Evolutionary conservation across 2,888 invertebrate genomes (phyloP).

Genomic region (Troides oblongomaculatus): DNA sequence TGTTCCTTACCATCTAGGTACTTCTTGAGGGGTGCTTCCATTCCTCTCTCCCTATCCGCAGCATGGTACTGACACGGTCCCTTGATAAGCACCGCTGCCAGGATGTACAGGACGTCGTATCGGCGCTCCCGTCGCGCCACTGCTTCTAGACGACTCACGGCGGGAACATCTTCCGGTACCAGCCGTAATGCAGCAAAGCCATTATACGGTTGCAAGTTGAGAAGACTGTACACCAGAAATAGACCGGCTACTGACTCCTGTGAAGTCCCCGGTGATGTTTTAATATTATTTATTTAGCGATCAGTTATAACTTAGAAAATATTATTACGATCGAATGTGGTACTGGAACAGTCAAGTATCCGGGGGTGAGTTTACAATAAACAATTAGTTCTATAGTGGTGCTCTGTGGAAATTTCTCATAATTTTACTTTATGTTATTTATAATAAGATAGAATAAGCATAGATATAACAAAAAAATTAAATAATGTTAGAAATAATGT

Average conservation of each 20-base stretch:
- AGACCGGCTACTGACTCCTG: constrained; percentile 63
- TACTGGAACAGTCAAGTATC: too few species aligned
- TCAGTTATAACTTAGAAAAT: too few species aligned
- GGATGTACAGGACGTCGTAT: constrained; percentile 57
- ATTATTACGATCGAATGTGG: too few species aligned
- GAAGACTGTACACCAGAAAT: constrained; percentile 59
- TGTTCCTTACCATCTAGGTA: constrained; percentile 57
- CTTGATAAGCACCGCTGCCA: constrained; percentile 52
- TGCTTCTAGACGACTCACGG: constrained; percentile 47
- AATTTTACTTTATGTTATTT: too few species aligned
- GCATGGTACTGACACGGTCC: constrained; percentile 56
- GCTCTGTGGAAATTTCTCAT: too few species aligned
- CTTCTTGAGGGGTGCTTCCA: constrained; percentile 54
- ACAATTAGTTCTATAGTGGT: too few species aligned
- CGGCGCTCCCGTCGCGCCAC: constrained; percentile 50
- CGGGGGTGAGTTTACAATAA: too few species aligned
- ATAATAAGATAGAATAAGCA: too few species aligned
- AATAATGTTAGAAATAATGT: too few species aligned
- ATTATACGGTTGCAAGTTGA: constrained; percentile 57
- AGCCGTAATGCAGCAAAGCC: constrained; percentile 54
- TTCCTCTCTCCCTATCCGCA: constrained; percentile 50
- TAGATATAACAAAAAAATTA: too few species aligned
- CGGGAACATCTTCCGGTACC: constrained; percentile 50
- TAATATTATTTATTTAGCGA: not conserved
- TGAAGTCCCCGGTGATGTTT: not conserved